Evolutionary conservation across 1,140 invertebrate species (phyloP), one percentile per base, ranked within the genome.

Genomic region (Sinella curviseta): DNA sequence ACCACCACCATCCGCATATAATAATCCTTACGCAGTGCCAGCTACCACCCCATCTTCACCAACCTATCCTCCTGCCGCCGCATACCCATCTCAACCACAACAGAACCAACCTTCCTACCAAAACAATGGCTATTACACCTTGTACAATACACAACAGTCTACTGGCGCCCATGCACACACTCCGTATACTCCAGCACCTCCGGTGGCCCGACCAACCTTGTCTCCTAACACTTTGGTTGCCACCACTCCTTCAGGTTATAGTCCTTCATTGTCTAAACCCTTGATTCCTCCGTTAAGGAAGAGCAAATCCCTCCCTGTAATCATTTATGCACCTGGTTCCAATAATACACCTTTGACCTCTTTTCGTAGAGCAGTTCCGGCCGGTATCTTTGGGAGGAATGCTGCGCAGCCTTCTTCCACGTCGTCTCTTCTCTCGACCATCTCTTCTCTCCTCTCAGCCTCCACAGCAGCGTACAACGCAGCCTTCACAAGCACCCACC

Each of bases 291-390:
- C 30, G 31, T 31, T 14, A 12, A 31, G 65, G 28, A 60, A 70
- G 65, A 30, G 65, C 14, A n/a, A 14, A 34, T 4, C 70, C 24
- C 70, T 28, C 16, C 70, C 70, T 33, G 30, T 36, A 39, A n/a
- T 48, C 2, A 48, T 75, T 75, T 75, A 39, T 75, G 8, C 74
- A 16, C 26, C 36, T 30, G 31, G 74, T 31, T 34, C 74, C 24
- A 75, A 75, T 54, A 75, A 75, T 75, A 26, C 17, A 36, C 34
- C 34, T 75, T 48, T 54, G 35, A 75, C 74, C 74, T 75, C 74
- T 75, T 75, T 75, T 48, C 74, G 39, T 75, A 75, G 74, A 48
- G 74, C 74, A 75, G 74, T 75, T 75, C 39, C 74, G 74, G 74
- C 34, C 74, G 74, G 28, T 36, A 24, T 54, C 39, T 75, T 36